A percentile compares a stretch with the other conserved stretches of the same genome.
These are phyloP conservation scores for Tachysurus fulvidraco DNA, from an alignment of 2,113 vertebrate species.

Conservation along the genomic window DNA sequence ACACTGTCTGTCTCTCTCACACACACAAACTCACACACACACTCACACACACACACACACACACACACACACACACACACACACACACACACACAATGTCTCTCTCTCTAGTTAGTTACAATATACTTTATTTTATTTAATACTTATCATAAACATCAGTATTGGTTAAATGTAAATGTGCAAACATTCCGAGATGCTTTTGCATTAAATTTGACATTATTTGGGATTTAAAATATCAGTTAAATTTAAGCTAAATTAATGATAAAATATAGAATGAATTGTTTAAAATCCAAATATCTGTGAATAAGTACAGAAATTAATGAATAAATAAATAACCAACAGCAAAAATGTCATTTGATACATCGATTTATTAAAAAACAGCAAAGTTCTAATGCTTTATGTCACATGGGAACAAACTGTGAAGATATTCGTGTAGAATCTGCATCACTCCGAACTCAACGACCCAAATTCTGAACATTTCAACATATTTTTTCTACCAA, in stretches of 20 bases:
- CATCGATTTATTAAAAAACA: conserved; percentile 59
- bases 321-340: not conserved
- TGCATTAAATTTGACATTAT: not conserved
- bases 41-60: too few species aligned
- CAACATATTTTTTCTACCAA: conserved; percentile 31
- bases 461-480: conserved; percentile 15
- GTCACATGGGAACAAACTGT: conserved; percentile 45
- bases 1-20: too few species aligned
- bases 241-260: not conserved
- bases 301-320: not conserved
- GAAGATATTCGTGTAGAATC: conserved; percentile 9
- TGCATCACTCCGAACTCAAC: conserved; percentile 13
- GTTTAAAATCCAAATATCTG: not conserved
- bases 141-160: not conserved
- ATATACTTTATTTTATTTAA: not conserved
- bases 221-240: not conserved
- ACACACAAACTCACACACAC: too few species aligned
- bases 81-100: not conserved
- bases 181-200: not conserved
- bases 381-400: conserved; percentile 46
- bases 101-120: not conserved
- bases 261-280: not conserved
- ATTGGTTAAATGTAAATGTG: not conserved
- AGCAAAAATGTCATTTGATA: conserved; percentile 26
- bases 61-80: too few species aligned